phyloP scores from a whole-genome alignment of 2,797 vertebrate species.

The Triplophysa bombifrons region DNA sequence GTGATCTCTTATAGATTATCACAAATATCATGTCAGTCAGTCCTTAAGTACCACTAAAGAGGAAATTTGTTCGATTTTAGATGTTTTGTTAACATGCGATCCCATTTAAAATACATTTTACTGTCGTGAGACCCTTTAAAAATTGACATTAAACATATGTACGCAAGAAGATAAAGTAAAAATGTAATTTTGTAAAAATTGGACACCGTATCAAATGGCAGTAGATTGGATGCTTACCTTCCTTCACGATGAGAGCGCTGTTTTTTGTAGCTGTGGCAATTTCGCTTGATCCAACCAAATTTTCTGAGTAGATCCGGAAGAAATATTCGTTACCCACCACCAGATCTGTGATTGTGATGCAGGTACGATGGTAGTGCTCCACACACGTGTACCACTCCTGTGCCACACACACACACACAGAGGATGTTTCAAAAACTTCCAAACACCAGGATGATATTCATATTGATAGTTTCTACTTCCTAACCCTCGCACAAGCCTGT shows the following conservation, averaged over 20 bases:
- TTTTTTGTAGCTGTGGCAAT: constrained; percentile 90
- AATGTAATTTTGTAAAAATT: no score
- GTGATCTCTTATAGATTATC: neutral
- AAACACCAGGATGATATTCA: no score
- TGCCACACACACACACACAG: constrained; percentile 18
- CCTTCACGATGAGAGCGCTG: constrained; percentile 91
- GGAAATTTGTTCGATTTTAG: neutral
- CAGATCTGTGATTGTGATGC: constrained; percentile 90
- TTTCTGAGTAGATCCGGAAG: constrained; percentile 94
- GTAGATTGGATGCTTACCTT: constrained; percentile 77
- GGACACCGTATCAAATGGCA: neutral
- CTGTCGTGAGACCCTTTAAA: neutral
- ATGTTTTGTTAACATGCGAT: neutral
- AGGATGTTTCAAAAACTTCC: neutral
- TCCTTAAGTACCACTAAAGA: neutral
- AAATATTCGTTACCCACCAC: constrained; percentile 98
- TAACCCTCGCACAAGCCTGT: no score
- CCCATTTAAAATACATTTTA: neutral
- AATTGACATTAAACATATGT: no score
- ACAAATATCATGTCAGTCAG: neutral
- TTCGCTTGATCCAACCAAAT: constrained; percentile 95
- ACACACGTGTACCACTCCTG: constrained; percentile 98
- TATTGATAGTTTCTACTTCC: no score
- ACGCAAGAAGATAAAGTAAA: no score
- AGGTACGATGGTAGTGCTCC: constrained; percentile 95